phyloP scores from a whole-genome alignment of 2,888 invertebrate species.

The Phyto melanocephala region DNA sequence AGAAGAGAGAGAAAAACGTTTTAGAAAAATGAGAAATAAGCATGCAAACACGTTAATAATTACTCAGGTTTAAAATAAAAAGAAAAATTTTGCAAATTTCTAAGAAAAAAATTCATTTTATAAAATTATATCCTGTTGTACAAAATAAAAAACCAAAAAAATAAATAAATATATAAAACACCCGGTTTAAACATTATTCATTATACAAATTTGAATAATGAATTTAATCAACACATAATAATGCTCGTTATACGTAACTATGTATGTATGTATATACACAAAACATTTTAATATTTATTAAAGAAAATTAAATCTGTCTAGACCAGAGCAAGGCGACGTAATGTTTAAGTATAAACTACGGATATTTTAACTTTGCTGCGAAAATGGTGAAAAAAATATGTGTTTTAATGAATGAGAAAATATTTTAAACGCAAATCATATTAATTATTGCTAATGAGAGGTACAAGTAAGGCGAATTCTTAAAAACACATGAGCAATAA shows the following conservation, averaged over 20 bases:
- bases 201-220: neutral
- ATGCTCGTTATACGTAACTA: slow-evolving; percentile 30
- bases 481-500: too few relatives aligned
- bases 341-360: too few relatives aligned
- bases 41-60: slow-evolving; percentile 34
- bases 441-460: too few relatives aligned
- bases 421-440: too few relatives aligned
- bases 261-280: neutral
- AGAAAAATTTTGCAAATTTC: neutral
- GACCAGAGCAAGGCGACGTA: too few relatives aligned
- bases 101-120: neutral
- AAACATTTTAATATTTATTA: too few relatives aligned
- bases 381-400: too few relatives aligned
- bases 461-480: too few relatives aligned
- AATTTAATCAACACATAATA: neutral
- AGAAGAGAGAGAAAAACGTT: neutral
- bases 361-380: too few relatives aligned
- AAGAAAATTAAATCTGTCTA: too few relatives aligned
- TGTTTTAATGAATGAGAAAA: too few relatives aligned
- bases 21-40: neutral
- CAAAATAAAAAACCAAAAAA: neutral
- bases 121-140: neutral
- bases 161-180: neutral
- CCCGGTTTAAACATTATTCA: neutral
- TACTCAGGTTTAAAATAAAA: slow-evolving; percentile 5